Base-by-base conservation (phyloP, 2,888 invertebrate genomes). In the Cremastinae sp. region DNA sequence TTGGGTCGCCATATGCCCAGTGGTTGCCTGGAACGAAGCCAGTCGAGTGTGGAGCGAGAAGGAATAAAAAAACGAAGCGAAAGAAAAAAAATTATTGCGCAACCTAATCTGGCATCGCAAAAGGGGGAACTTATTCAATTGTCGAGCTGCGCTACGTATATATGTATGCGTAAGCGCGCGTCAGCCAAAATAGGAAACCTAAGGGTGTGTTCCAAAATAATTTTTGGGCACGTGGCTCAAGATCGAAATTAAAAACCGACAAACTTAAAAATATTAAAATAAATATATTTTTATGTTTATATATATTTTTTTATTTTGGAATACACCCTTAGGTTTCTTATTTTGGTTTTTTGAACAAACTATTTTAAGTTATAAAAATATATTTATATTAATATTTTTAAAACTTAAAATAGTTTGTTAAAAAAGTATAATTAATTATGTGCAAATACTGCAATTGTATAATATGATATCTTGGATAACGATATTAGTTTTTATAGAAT, bases 91-190 rank as follows among this genome's bases (percentile, higher is more conserved):
- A 84, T 80, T 83, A 84, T 84, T 82, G 84, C 80, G 74, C 82
- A 80, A 80, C 81, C 85, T 87, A 87, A 87, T 87, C 87, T 85
- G 82, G 81, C 80, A 83, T 83, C 84, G 82, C 81, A 80, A 78
- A 74, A 79, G 74, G 79, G 80, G 81, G 83, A 84, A 85, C 86
- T 87, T 85, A 87, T 87, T 87, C 87, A 87, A 87, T 87, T 86
- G 87, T 80, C 78, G 75, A 78, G 74, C 73, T 75, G 58, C 69
- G 58, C 59, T 64, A 53, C 43, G 70, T 71, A 59, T 43, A 47
- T 28, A 51, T 73, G 28, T 75, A 58, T 58, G 59, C 64, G 9
- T 54, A n/a, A n/a, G 58, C 34, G 59, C 51, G 58, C 65, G 58
- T 62, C 51, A 16, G 34, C 45, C 68, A 64, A 70, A 59, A 59